Conservation (phyloP, 2,797 vertebrate genomes). For the Ficedula albicollis region DNA sequence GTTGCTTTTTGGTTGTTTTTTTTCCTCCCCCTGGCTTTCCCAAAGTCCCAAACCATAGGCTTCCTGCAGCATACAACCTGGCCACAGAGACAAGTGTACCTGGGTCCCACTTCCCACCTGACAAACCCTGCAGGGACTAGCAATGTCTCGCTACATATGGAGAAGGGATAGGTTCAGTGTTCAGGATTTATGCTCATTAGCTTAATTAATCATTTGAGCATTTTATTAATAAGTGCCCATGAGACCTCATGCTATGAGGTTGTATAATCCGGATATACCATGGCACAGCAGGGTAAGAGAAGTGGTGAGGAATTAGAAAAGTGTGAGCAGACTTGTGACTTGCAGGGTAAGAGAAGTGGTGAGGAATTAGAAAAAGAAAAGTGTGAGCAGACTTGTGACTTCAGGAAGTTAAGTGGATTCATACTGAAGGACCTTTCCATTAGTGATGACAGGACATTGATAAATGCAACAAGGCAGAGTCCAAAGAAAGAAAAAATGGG, state of each 20-base stretch:
- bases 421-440: background rate
- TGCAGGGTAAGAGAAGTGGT: background rate
- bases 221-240: background rate
- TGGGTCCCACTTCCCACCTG: background rate
- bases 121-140: background rate
- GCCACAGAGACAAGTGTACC: background rate
- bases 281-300: background rate
- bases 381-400: background rate
- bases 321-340: background rate
- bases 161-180: background rate
- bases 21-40: background rate
- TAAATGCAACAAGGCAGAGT: background rate
- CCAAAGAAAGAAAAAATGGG: background rate
- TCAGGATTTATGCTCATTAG: background rate
- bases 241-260: background rate
- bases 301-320: background rate
- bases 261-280: background rate
- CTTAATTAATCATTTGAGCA: background rate
- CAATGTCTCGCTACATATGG: background rate
- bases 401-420: background rate
- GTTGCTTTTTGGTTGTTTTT: background rate
- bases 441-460: background rate
- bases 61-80: background rate
- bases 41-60: background rate
- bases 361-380: background rate